Evolutionary conservation across 2,888 invertebrate genomes (phyloP).

Genomic region (Alsophila aescularia): DNA sequence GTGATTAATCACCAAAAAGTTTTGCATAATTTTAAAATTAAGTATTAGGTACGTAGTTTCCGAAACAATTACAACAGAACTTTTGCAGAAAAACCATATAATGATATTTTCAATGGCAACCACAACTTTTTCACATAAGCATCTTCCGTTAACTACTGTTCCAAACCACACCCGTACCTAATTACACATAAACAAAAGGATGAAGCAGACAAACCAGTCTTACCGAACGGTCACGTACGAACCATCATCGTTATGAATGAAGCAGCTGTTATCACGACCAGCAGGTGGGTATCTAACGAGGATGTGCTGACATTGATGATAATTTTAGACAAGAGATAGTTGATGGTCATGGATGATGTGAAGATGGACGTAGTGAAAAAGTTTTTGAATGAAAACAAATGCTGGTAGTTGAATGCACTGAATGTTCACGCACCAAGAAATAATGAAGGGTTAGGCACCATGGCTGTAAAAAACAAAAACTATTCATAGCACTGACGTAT

Average conservation of each 20-base stretch:
- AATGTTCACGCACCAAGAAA: background rate
- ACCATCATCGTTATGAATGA: slow-evolving; percentile 48
- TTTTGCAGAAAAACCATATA: too few relatives aligned
- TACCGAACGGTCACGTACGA: slow-evolving; percentile 41
- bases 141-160: background rate
- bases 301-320: slow-evolving; percentile 28
- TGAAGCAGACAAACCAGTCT: slow-evolving; percentile 31
- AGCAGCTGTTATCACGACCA: slow-evolving; percentile 45
- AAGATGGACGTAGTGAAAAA: background rate
- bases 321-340: slow-evolving; percentile 24
- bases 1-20: too few relatives aligned
- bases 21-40: too few relatives aligned
- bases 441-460: background rate
- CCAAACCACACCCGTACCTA: slow-evolving; percentile 12
- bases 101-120: background rate
- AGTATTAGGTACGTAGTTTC: too few relatives aligned
- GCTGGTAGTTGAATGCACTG: background rate
- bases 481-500: too few relatives aligned
- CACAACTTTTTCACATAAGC: background rate
- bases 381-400: slow-evolving; percentile 5
- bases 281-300: slow-evolving; percentile 46
- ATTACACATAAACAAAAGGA: slow-evolving; percentile 25
- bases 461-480: too few relatives aligned
- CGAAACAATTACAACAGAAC: too few relatives aligned
- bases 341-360: slow-evolving; percentile 4